Base-by-base conservation (phyloP, 1,140 invertebrate genomes). In the Fopius arisanus region DNA sequence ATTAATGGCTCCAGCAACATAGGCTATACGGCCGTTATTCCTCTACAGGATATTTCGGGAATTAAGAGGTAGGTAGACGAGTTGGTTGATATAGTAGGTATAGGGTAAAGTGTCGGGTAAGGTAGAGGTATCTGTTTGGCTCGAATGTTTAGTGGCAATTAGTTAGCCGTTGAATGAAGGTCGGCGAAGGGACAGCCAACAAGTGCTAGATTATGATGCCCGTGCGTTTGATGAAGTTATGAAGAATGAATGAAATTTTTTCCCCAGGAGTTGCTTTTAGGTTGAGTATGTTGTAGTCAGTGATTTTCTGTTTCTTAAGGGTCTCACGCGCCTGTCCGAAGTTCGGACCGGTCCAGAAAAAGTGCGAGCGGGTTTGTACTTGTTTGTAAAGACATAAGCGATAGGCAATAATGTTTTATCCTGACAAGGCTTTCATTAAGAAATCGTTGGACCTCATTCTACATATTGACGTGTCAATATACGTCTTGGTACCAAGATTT, bases 261-360 rank as follows among this genome's bases (percentile, higher is more conserved):
- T 3, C 40, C 4, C 14, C 40, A 43, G 40, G 40, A 12, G 40
- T 6, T 3, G 9, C 12, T 4, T 6, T 43, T 10, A 43, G 40
- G 3, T 43, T 43, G 12, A 6, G 4, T 4, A 43, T 43, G 40
- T 43, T 43, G 12, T 14, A 43, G 4, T 43, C 40, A 43, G n/a
- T 14, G 9, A 43, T 43, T 3, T 43, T 12, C 12, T 6, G 40
- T 14, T 43, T 43, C 2, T n/a, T 43, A 14, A 43, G 40, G 40
- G 14, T 43, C n/a, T 43, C 40, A 43, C 40, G 40, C n/a, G 4
- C 40, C 14, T 12, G 2, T 12, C 14, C 14, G 4, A 14, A n/a
- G 2, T n/a, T 41, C 67, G 63, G 72, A 6, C 21, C 69, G 19
- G 78, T 77, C 41, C 23, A 48, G 0, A 76, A 75, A 14, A 40